These are phyloP conservation scores for Pedionomus torquatus DNA, from an alignment of 2,113 vertebrate species.

Conservation along the genomic window DNA sequence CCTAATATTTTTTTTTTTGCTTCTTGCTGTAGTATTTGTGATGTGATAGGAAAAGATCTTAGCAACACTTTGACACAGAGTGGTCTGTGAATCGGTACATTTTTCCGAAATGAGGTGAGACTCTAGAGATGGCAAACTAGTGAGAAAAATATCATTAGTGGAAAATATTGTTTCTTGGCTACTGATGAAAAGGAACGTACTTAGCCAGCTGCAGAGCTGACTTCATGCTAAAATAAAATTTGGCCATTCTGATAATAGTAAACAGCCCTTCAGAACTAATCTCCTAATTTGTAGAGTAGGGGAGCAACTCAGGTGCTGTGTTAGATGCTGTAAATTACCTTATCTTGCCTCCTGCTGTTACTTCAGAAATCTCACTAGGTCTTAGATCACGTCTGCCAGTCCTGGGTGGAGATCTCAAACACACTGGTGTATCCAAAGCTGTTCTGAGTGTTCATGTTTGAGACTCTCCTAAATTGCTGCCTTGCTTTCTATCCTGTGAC, in stretches of 20 bases:
- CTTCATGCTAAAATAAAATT: not conserved
- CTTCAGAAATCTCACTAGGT: not conserved
- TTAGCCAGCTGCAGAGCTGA: not conserved
- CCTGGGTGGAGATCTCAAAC: not conserved
- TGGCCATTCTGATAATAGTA: not conserved
- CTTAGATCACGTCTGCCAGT: not conserved
- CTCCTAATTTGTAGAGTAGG: not conserved
- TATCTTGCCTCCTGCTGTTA: not conserved
- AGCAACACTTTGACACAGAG: not conserved
- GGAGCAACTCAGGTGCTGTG: not conserved
- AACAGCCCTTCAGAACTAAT: not conserved
- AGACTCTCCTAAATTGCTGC: not conserved
- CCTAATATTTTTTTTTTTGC: not conserved
- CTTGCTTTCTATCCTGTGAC: not conserved
- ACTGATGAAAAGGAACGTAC: not conserved
- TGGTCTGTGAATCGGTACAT: not conserved
- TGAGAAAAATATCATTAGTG: not conserved
- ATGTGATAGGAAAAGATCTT: not conserved
- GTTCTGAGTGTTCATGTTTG: not conserved
- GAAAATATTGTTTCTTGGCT: not conserved
- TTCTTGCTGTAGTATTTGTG: not conserved
- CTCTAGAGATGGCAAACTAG: not conserved
- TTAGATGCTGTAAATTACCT: not conserved
- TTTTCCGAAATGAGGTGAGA: not conserved
- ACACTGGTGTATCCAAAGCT: not conserved